These are phyloP conservation scores for Drosophila barbarae DNA, from an alignment of 2,888 invertebrate genomes.

Conservation along the genomic window DNA sequence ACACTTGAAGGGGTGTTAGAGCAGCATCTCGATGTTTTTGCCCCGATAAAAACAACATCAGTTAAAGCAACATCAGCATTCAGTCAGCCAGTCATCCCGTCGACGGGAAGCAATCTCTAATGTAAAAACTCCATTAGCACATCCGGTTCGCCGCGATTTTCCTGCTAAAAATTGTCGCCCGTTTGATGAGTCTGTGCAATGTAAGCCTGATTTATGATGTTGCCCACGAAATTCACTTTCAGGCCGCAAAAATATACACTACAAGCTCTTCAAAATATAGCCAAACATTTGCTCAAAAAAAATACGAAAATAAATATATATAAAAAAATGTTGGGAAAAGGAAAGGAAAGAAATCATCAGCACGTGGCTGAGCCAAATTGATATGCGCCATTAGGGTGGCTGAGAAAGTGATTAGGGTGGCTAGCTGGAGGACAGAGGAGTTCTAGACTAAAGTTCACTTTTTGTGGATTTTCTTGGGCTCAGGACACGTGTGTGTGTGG, in stretches of 20 bases:
- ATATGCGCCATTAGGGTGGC: conserved; percentile 75
- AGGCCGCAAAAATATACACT: conserved; percentile 48
- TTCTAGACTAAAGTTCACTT: conserved; percentile 30
- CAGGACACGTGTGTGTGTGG: conserved; percentile 18
- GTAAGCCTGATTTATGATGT: conserved; percentile 77
- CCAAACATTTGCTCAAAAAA: conserved; percentile 35
- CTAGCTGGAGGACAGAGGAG: not conserved
- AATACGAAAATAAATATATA: conserved; percentile 18
- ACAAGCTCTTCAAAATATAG: conserved; percentile 43
- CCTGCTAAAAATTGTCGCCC: conserved; percentile 52
- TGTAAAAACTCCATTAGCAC: conserved; percentile 71
- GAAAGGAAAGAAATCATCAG: conserved; percentile 49
- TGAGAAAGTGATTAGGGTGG: conserved; percentile 43
- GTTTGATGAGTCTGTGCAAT: conserved; percentile 76
- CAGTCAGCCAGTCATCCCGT: conserved; percentile 20
- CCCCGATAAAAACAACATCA: conserved; percentile 52
- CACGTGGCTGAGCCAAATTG: conserved; percentile 70
- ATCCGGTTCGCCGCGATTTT: conserved; percentile 28
- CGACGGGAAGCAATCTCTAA: conserved; percentile 55
- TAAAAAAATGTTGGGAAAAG: conserved; percentile 13
- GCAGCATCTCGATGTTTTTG: conserved; percentile 65
- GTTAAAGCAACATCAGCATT: conserved; percentile 18
- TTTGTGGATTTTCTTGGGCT: conserved; percentile 32
- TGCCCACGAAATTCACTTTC: conserved; percentile 41
- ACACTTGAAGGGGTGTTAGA: conserved; percentile 73